Evolutionary conservation across 1,140 invertebrate species (phyloP).

Genomic region (Propsilocerus akamusi): DNA sequence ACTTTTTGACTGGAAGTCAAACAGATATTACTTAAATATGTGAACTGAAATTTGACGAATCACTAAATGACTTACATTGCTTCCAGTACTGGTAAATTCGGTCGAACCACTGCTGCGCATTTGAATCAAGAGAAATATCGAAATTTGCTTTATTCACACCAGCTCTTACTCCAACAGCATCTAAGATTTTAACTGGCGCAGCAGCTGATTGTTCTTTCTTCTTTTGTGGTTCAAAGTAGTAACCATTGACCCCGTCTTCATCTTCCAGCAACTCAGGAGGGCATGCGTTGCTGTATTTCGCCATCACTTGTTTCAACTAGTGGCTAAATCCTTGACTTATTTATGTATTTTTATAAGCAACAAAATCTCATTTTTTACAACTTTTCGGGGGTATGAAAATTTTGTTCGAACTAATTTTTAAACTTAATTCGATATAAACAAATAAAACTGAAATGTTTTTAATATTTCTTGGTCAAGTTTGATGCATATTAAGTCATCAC

Average conservation of each 20-base stretch:
- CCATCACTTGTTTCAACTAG: not conserved
- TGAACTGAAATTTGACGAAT: no score
- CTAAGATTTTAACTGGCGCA: not conserved
- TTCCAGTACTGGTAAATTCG: not conserved
- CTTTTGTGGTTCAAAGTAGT: not conserved
- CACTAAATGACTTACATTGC: not conserved
- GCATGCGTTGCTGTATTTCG: not conserved
- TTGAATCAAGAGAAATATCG: not conserved
- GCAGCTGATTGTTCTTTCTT: not conserved
- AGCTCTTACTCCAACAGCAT: not conserved
- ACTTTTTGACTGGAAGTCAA: constrained; percentile 35
- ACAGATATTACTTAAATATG: no score
- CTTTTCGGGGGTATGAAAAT: no score
- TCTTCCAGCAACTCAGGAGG: not conserved
- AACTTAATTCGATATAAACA: no score
- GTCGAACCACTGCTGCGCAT: not conserved
- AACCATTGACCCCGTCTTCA: not conserved
- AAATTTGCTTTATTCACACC: not conserved
- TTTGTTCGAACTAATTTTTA: no score
- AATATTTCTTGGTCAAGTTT: no score
- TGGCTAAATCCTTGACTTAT: not conserved
- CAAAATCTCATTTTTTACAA: no score
- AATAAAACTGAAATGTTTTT: no score
- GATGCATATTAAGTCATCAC: no score
- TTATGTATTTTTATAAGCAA: not conserved